Evolutionary conservation across 2,797 vertebrate genomes (phyloP), one percentile per base, ranked within the genome.

Genomic region (Carapus acus): DNA sequence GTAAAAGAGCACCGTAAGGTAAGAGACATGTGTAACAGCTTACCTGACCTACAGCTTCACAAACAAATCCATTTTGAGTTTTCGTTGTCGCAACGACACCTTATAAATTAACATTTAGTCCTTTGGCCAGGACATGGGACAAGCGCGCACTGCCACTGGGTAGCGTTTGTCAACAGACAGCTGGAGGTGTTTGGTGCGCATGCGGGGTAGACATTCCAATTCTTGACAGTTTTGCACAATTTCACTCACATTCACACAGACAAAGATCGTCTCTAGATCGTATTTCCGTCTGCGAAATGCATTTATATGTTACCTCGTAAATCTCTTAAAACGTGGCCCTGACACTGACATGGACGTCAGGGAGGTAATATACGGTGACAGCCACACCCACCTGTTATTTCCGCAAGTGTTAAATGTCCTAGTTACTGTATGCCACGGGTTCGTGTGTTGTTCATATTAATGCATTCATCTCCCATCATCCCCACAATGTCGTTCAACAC

Each of bases 111-210:
- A 67, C 75, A 82, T 82, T 50, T 72, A 39, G 59, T 22, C 58
- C 51, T 21, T 55, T 50, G 3, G 9, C 8, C n/a, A 43, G 22
- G 14, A 27, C n/a, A 43, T 2, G 34, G 41, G 46, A 64, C 34
- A 54, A 40, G 15, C 55, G 20, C 4, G 34, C 34, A 11, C 20
- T 21, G 54, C 31, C 34, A 11, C 20, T 21, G 54, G 24, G 47
- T 69, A 69, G 77, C 75, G 24, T 73, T 79, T 86, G 80, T 83
- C 84, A 86, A 86, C 78, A 83, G 48, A 75, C 56, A 48, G 57
- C 55, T 41, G 44, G 4, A n/a, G 19, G 8, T 18, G 22, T 0
- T n/a, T 3, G 0, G 0, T 49, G 60, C 79, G 77, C 81, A 8
- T 82, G 83, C 83, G 83, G 60, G 31, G 0, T 23, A 15, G 14